Percentiles rank a stretch among this genome's conserved stretches.
Conservation (phyloP, 2,797 vertebrate species). For the Zalophus californianus region DNA sequence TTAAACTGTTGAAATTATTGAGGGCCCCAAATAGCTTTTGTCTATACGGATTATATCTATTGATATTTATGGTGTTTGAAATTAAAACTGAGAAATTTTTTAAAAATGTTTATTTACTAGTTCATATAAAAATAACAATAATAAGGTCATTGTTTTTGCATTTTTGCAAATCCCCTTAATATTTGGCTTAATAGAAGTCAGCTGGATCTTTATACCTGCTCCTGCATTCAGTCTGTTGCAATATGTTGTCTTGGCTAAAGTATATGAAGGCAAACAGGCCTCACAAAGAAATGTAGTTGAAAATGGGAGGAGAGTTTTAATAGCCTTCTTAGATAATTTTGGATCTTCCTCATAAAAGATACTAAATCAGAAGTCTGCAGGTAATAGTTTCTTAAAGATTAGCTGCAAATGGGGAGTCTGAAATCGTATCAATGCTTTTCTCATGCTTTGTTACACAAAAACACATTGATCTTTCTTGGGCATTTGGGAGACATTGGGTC, state of each 20-base stretch:
- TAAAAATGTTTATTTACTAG: slow-evolving; percentile 5
- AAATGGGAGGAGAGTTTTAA: slow-evolving; percentile 1
- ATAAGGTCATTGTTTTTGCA: slow-evolving; percentile 9
- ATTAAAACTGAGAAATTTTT: slow-evolving; percentile 20
- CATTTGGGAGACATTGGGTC: slow-evolving; percentile 30
- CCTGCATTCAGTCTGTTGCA: slow-evolving; percentile 47
- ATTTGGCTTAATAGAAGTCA: slow-evolving; percentile 8
- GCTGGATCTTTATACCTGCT: slow-evolving; percentile 20
- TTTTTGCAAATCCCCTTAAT: slow-evolving; percentile 55
- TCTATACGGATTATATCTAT: slow-evolving; percentile 1
- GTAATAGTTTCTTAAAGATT: slow-evolving; percentile 43
- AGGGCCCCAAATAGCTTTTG: slow-evolving; percentile 29
- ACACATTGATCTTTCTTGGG: not conserved
- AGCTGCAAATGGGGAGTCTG: not conserved
- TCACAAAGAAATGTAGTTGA: not conserved
- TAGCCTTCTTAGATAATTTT: slow-evolving; percentile 44
- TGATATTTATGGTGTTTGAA: not conserved
- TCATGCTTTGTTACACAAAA: not conserved
- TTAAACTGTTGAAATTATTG: slow-evolving; percentile 50
- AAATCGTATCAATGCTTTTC: slow-evolving; percentile 7
- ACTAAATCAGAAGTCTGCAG: slow-evolving; percentile 5
- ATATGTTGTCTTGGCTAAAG: slow-evolving; percentile 26
- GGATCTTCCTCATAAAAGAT: slow-evolving; percentile 43
- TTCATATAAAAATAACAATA: slow-evolving; percentile 50
- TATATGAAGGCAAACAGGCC: not conserved